These are phyloP conservation scores for Scrobipalpa costella DNA, from an alignment of 2,888 invertebrate genomes.

Conservation along the genomic window DNA sequence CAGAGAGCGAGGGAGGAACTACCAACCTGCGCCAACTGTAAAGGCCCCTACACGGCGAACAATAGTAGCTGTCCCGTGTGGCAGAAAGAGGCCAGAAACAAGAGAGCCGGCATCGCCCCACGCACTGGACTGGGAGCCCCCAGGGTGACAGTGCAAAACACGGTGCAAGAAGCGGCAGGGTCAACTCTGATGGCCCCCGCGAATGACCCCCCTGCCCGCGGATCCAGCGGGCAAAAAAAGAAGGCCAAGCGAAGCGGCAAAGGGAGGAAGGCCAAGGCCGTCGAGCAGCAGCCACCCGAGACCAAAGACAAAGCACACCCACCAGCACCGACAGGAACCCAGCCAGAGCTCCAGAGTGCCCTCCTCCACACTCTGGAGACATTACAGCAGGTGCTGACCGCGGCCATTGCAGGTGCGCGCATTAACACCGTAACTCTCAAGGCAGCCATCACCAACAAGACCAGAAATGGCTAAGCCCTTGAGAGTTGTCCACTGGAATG, in stretches of 20 bases:
- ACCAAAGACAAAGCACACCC: too few species aligned
- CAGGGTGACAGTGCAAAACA: background rate
- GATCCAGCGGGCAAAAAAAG: too few species aligned
- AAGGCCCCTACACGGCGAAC: background rate
- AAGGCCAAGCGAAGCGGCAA: too few species aligned
- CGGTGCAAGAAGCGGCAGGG: too few species aligned
- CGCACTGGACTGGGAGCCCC: background rate
- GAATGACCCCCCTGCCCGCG: too few species aligned
- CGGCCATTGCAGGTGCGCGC: too few species aligned
- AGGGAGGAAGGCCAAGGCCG: too few species aligned
- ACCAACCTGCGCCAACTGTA: conserved; percentile 4
- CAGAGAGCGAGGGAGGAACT: background rate
- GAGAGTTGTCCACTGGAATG: background rate
- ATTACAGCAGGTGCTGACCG: too few species aligned
- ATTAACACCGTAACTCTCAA: background rate
- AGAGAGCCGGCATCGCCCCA: background rate
- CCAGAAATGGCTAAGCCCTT: background rate
- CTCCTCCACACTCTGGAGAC: too few species aligned
- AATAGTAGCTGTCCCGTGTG: background rate
- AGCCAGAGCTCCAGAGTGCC: too few species aligned
- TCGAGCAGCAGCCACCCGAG: too few species aligned
- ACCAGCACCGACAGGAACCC: too few species aligned
- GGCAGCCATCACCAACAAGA: background rate
- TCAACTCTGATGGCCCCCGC: background rate
- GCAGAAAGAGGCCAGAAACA: background rate